A percentile compares a stretch with the other conserved stretches of the same genome.
Evolutionary conservation across 2,113 vertebrate genomes (phyloP).

Genomic region (Indicator maculatus): DNA sequence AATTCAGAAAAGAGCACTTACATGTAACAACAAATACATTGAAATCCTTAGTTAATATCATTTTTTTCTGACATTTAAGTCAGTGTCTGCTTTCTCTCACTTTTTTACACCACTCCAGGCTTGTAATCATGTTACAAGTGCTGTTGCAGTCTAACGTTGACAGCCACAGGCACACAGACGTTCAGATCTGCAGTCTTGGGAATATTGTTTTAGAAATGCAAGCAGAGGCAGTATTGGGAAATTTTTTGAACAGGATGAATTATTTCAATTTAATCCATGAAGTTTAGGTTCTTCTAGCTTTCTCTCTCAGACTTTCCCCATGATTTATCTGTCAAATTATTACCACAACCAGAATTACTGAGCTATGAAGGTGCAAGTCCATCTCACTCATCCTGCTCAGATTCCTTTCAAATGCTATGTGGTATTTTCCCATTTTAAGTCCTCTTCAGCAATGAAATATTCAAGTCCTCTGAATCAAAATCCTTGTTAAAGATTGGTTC

Average conservation of each 20-base stretch:
- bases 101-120: not conserved
- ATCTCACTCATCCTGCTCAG: accelerated
- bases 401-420: not conserved
- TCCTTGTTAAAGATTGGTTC: not conserved
- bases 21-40: not conserved
- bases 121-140: not conserved
- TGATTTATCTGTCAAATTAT: not conserved
- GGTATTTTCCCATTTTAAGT: not conserved
- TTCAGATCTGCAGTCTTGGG: not conserved
- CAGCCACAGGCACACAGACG: not conserved
- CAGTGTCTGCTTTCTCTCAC: not conserved
- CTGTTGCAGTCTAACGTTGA: not conserved
- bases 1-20: not conserved
- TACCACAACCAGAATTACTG: not conserved
- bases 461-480: not conserved
- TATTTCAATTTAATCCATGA: not conserved
- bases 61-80: not conserved
- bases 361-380: not conserved
- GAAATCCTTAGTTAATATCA: not conserved
- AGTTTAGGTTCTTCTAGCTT: not conserved
- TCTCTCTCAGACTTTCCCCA: not conserved
- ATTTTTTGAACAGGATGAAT: not conserved
- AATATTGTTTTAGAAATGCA: not conserved
- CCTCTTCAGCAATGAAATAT: not conserved
- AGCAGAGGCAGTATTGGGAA: not conserved